Evolutionary conservation across 2,797 vertebrate species (phyloP).

Genomic region (Allobates femoralis): DNA sequence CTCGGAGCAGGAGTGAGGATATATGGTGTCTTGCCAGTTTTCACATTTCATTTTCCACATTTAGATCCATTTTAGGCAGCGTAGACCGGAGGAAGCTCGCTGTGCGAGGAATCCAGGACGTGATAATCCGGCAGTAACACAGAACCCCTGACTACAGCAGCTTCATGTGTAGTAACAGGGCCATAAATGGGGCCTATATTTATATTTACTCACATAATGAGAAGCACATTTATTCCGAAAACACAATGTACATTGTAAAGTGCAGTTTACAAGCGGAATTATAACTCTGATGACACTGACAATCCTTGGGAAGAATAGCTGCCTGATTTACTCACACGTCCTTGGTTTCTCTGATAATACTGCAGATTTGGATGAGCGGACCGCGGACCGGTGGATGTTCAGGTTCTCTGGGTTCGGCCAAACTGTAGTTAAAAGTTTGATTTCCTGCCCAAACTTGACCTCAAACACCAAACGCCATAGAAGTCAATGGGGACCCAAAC

Average conservation of each 20-base stretch:
- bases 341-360: no score
- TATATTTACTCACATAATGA: not conserved
- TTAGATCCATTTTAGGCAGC: not conserved
- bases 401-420: no score
- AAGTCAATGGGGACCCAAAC: no score
- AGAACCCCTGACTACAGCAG: not conserved
- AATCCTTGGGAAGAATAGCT: no score
- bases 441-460: no score
- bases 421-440: no score
- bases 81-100: not conserved
- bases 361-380: no score
- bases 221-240: not conserved
- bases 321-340: no score
- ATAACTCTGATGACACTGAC: not conserved
- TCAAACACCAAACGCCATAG: no score
- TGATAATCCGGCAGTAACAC: not conserved
- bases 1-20: not conserved
- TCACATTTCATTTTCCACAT: not conserved
- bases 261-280: not conserved
- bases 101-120: not conserved
- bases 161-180: not conserved
- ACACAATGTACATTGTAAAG: not conserved
- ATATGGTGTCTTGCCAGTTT: not conserved
- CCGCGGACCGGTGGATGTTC: no score
- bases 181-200: not conserved